Evolutionary conservation across 2,113 vertebrate genomes (phyloP), one percentile per base, ranked within the genome.

Genomic region (Piaya cayana): DNA sequence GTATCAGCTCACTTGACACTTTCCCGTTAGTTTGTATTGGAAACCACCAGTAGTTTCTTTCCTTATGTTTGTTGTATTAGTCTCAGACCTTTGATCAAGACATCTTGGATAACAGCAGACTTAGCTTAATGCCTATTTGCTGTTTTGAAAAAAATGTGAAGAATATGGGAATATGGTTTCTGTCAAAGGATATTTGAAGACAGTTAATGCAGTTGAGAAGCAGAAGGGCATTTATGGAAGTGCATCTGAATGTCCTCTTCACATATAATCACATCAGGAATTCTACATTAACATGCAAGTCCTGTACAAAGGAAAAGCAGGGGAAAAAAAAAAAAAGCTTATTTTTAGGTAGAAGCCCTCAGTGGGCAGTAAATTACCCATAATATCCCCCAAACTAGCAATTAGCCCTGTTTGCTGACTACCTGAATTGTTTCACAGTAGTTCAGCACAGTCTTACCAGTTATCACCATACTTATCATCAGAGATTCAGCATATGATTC

Each of bases 371-470:
- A 97, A 97, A 97, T 97, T 97, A 97, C 86, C 89, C 86, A 96
- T 92, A 84, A 96, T 97, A 88, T 97, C 95, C 90, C 81, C 96
- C 92, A 85, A 97, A 90, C 82, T 93, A 97, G 86, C 82, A 95
- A 95, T 96, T 95, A 96, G 78, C 96, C 92, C 94, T 97, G 79
- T 97, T 97, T 95, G 92, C 94, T 95, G 93, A 96, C 91, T 97
- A 93, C 86, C 86, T 93, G 94, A 96, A 97, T 96, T 95, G 93
- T 97, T 94, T 96, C 87, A 86, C 84, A 79, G 86, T 84, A 92
- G 90, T 96, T 97, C 92, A 81, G 92, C 93, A 68, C 75, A 84
- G 84, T 63, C 79, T 80, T 80, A 68, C 70, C 78, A 30, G 89
- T 97, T 97, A 97, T 94, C 97, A 96, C 93, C 68, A 23, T 82